These are phyloP conservation scores for Himalopsyche japonica DNA, from an alignment of 2,888 invertebrate species.

Conservation along the genomic window DNA sequence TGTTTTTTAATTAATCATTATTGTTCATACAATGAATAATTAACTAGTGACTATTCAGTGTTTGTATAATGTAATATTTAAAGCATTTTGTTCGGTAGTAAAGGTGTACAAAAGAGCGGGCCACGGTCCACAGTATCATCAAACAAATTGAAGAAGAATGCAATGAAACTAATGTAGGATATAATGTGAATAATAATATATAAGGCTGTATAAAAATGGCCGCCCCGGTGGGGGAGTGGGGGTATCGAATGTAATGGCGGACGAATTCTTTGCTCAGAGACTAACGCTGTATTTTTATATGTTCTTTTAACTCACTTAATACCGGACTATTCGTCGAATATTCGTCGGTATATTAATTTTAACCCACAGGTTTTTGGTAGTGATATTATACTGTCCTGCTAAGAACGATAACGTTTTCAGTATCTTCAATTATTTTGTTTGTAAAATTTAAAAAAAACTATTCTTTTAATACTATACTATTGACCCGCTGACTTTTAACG, in stretches of 20 bases:
- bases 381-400: no score
- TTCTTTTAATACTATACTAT: no score
- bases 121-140: background rate
- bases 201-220: background rate
- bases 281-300: background rate
- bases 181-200: constrained; percentile 1
- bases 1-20: background rate
- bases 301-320: background rate
- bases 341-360: no score
- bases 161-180: constrained; percentile 1
- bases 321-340: background rate
- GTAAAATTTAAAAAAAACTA: no score
- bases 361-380: no score
- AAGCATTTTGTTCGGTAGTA: background rate
- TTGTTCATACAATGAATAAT: background rate
- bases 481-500: no score
- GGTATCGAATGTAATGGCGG: background rate
- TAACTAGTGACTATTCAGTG: background rate
- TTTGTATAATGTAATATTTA: background rate
- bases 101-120: background rate
- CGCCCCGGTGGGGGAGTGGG: background rate
- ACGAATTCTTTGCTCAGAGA: background rate
- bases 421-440: no score
- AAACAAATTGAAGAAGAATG: background rate
- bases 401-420: no score